Conservation (phyloP, 1,140 invertebrate genomes). For the Drosophila elegans region DNA sequence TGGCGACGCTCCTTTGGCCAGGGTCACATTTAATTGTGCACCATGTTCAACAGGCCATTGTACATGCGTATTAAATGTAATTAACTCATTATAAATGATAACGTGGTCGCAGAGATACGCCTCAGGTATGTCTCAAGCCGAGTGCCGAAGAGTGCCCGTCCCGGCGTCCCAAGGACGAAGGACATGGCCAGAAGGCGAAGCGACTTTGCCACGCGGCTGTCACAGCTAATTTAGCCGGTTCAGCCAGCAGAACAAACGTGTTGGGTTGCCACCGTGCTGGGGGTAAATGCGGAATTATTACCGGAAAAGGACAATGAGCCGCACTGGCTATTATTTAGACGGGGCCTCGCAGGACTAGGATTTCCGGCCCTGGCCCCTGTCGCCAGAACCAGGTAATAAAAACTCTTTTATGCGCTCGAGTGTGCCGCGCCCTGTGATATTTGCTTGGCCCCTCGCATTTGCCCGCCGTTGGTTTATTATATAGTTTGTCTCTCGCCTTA, state of each 20-base stretch:
- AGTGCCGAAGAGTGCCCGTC: slow-evolving; percentile 5
- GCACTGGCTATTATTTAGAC: slow-evolving; percentile 65
- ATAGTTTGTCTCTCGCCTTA: slow-evolving; percentile 74
- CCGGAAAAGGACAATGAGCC: slow-evolving; percentile 75
- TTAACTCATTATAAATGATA: slow-evolving; percentile 83
- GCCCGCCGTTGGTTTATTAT: slow-evolving; percentile 62
- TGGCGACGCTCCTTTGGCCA: slow-evolving; percentile 39
- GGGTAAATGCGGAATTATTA: slow-evolving; percentile 77
- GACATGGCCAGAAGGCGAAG: slow-evolving; percentile 2
- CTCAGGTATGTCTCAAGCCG: slow-evolving; percentile 57
- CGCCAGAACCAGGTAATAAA: slow-evolving; percentile 46
- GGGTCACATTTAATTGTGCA: slow-evolving; percentile 79
- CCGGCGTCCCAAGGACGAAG: slow-evolving; percentile 1
- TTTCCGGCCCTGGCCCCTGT: background rate
- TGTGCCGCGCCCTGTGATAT: slow-evolving; percentile 53
- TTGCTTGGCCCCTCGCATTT: slow-evolving; percentile 48
- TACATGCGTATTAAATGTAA: slow-evolving; percentile 82
- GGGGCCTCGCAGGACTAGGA: slow-evolving; percentile 22
- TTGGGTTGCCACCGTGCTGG: slow-evolving; percentile 52
- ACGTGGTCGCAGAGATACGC: slow-evolving; percentile 60
- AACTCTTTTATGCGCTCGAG: slow-evolving; percentile 73
- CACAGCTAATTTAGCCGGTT: slow-evolving; percentile 68
- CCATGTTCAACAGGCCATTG: slow-evolving; percentile 79
- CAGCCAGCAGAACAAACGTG: slow-evolving; percentile 63
- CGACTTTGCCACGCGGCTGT: slow-evolving; percentile 40